These are phyloP conservation scores for Pterostichus madidus DNA, from an alignment of 2,888 invertebrate species.

Conservation along the genomic window DNA sequence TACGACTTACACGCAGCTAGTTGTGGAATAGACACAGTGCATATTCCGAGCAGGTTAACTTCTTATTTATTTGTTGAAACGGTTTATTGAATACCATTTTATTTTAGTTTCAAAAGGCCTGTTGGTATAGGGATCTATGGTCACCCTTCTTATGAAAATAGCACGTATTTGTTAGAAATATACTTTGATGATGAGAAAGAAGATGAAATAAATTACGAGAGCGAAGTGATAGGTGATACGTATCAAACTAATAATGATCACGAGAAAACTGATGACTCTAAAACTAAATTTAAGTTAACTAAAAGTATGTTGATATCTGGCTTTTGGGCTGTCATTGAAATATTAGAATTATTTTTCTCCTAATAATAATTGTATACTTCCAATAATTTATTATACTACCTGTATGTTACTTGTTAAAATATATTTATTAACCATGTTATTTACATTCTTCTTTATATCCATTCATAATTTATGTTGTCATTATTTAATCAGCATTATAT, in stretches of 20 bases:
- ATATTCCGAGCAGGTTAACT: conserved; percentile 56
- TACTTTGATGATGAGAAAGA: conserved; percentile 55
- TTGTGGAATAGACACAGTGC: conserved; percentile 67
- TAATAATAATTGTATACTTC: conserved; percentile 17
- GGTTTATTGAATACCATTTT: not conserved
- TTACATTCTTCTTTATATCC: not conserved
- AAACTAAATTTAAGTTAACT: conserved; percentile 54
- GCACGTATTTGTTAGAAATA: conserved; percentile 67
- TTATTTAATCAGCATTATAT: not conserved
- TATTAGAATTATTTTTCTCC: conserved; percentile 58
- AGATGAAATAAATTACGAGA: conserved; percentile 40
- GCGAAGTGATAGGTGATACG: conserved; percentile 9
- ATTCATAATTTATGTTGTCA: not conserved
- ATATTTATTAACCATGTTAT: not conserved
- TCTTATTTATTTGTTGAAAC: not conserved
- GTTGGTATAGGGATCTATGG: conserved; percentile 68
- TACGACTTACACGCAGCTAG: conserved; percentile 68
- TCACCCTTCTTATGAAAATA: conserved; percentile 66
- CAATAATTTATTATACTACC: conserved; percentile 16
- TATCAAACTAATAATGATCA: conserved; percentile 40
- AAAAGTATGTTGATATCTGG: conserved; percentile 54
- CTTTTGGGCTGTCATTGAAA: conserved; percentile 61
- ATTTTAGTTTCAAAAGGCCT: conserved; percentile 65
- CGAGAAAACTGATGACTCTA: conserved; percentile 35
- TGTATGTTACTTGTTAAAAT: conserved; percentile 22